Percentiles rank a stretch among this genome's conserved stretches.
These are phyloP conservation scores for Stichodactyla helianthus DNA, from an alignment of 64 coral and sea anemone genomes.

Conservation along the genomic window DNA sequence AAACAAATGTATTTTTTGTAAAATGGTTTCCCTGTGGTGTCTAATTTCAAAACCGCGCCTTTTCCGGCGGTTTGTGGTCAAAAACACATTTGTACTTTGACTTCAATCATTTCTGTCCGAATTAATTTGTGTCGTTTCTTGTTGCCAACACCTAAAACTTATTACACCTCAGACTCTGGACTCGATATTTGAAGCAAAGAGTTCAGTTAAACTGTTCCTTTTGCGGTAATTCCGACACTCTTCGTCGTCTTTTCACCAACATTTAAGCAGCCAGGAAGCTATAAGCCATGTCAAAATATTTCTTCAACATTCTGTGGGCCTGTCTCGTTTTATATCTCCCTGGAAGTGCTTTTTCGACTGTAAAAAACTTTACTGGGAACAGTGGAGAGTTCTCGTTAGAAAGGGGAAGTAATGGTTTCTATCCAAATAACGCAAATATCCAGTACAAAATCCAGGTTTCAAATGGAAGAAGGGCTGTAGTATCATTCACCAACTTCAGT, in stretches of 20 bases:
- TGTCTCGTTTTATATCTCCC: neutral
- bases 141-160: neutral
- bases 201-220: neutral
- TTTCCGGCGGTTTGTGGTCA: neutral
- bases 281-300: neutral
- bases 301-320: neutral
- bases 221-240: neutral
- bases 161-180: neutral
- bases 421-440: neutral
- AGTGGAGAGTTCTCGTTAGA: neutral
- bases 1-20: neutral
- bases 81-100: neutral
- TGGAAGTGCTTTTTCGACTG: neutral
- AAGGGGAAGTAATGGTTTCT: neutral
- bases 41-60: neutral
- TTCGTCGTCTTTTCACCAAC: neutral
- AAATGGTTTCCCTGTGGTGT: neutral
- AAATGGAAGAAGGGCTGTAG: conserved; percentile 1
- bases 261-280: neutral
- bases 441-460: conserved; percentile 20
- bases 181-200: neutral
- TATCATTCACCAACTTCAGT: conserved; percentile 1
- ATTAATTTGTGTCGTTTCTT: neutral
- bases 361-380: neutral
- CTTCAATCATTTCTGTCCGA: neutral